Conservation (phyloP, 2,797 vertebrate species). For the Pangasius krempfi region DNA sequence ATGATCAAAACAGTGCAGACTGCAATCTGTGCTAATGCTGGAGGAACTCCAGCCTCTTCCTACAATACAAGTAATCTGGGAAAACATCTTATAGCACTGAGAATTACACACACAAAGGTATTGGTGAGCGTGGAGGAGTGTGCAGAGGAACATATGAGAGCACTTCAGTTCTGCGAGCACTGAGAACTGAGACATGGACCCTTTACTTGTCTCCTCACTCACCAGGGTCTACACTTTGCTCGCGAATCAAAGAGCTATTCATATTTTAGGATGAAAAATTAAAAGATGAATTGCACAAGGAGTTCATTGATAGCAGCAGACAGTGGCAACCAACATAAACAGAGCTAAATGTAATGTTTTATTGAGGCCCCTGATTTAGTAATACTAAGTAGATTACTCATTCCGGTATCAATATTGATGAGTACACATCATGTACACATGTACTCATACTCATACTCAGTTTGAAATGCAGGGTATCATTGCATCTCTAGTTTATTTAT, state of each 20-base stretch:
- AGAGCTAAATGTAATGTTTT: neutral
- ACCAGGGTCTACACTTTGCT: neutral
- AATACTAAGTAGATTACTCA: neutral
- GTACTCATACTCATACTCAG: neutral
- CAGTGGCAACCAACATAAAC: neutral
- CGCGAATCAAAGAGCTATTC: neutral
- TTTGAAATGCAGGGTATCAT: neutral
- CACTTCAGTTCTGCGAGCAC: neutral
- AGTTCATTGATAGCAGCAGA: neutral
- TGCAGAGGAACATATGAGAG: neutral
- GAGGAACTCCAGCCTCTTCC: neutral
- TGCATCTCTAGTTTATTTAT: neutral
- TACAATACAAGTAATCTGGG: neutral
- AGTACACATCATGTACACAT: neutral
- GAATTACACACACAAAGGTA: neutral
- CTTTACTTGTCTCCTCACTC: neutral
- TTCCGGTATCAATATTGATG: neutral
- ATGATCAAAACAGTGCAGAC: neutral
- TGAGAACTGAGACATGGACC: neutral
- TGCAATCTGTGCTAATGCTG: neutral
- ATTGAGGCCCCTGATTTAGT: neutral
- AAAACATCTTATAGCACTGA: neutral
- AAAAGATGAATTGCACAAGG: neutral
- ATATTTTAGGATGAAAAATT: neutral
- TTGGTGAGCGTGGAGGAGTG: neutral